Base-by-base conservation (phyloP, 1,140 invertebrate genomes). In the Nephotettix cincticeps region DNA sequence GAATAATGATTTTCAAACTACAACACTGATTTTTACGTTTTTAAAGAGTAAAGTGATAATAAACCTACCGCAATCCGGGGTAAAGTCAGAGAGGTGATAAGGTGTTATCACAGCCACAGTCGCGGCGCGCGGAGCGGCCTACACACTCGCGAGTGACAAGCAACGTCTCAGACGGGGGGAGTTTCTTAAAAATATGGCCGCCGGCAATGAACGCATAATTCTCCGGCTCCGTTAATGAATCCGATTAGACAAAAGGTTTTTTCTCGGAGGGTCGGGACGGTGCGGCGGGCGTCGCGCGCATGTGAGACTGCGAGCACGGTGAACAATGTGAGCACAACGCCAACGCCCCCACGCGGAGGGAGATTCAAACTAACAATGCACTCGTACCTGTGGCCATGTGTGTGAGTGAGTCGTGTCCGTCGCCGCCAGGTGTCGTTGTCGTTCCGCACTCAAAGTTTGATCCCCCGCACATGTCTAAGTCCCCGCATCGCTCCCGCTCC, bases 161-260 rank as follows among this genome's bases (percentile, higher is more conserved):
- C 25, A 68, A 36, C 43, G 40, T 66, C 29, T 36, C 30, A 17
- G 64, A 40, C 19, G 30, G 40, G 32, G 40, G 66, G n/a, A 32
- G 17, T 61, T 61, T 61, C 63, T 65, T 69, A 69, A 58, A 69
- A 69, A 69, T 69, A 58, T 58, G 47, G 69, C 56, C 17, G 40
- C 78, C 81, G 77, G 79, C 79, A 80, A 84, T 83, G 83, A 80
- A 80, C 81, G 83, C 81, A 83, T 83, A 82, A 83, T 82, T 83
- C 81, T 81, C 76, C 80, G 79, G 82, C 77, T 77, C 79, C 79
- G 82, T 83, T 83, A 83, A 83, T 83, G 82, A 83, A 83, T 83
- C 82, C 81, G 82, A 83, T 83, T 83, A 83, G 81, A 83, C 81
- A 83, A 83, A 82, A 69, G 68, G 51, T 25, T 69, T 69, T 69